Evolutionary conservation across 2,797 vertebrate species (phyloP), one percentile per base, ranked within the genome.

Genomic region (Arrhamphus sclerolepis): DNA sequence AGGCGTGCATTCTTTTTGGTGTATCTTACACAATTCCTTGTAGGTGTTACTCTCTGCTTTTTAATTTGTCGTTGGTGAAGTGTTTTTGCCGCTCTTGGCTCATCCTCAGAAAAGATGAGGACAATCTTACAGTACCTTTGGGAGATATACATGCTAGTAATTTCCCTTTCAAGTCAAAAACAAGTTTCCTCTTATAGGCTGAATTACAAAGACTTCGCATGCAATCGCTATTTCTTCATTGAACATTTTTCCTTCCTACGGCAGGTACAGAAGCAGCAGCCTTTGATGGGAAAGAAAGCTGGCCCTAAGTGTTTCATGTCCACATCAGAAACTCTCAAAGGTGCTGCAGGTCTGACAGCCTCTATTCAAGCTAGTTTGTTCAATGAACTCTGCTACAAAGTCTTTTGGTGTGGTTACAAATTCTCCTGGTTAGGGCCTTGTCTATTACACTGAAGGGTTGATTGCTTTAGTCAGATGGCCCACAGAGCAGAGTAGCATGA

Each of bases 31-130:
- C 62, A 72, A 70, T 58, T 61, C 67, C 77, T 87, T 50, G 68
- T 75, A 78, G 72, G 70, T 80, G 59, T 71, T 66, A 46, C 55
- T 49, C 80, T 52, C 78, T 78, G 72, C 56, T 69, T 72, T 80
- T 79, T 46, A 62, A 78, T 77, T 56, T 54, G 51, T 63, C 73
- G 62, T 63, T 57, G 48, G 56, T 42, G 34, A 62, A 73, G 62
- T 63, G 48, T 71, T 46, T 65, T 43, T 66, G 57, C 64, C 61
- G 77, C 51, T 43, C 59, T 42, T 75, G 79, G 66, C 77, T 71
- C 44, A 13, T 62, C 47, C 71, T 69, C 38, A 66, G 52, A 81
- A 68, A 67, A 67, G 20, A 77, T 39, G 29, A 50, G 50, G 62
- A 72, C 62, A 56, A 42, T 78, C 46, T 62, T 56, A 48, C 54